phyloP scores from a whole-genome alignment of 2,888 invertebrate species.

The Rotaria macrura region DNA sequence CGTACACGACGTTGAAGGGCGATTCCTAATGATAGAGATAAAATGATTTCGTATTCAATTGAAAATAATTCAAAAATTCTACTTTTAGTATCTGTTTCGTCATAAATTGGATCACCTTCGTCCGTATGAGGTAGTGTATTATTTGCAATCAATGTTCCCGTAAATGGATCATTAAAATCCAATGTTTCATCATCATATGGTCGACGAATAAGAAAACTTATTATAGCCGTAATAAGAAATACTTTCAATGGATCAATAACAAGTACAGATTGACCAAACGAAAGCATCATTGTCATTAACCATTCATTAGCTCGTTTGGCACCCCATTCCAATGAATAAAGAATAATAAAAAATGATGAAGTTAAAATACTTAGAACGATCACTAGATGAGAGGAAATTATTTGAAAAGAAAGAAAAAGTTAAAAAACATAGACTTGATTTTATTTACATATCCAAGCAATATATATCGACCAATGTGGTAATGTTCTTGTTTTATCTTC shows the following conservation, averaged over 20 bases:
- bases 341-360: constrained; percentile 45
- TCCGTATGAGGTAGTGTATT: neutral
- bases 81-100: neutral
- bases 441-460: constrained; percentile 47
- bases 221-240: constrained; percentile 31
- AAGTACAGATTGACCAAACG: constrained; percentile 49
- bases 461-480: constrained; percentile 47
- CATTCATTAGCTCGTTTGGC: constrained; percentile 46
- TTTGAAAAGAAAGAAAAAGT: neutral
- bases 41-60: neutral
- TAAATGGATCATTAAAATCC: constrained; percentile 28
- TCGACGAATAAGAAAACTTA: constrained; percentile 27
- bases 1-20: constrained; percentile 17
- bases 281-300: constrained; percentile 47
- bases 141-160: neutral
- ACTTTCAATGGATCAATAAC: constrained; percentile 48
- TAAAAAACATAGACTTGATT: neutral
- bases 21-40: neutral
- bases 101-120: neutral
- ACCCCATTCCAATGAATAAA: constrained; percentile 50
- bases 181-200: constrained; percentile 28
- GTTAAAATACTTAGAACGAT: constrained; percentile 43
- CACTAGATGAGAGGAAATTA: no score
- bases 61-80: neutral
- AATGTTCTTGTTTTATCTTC: constrained; percentile 42